Conservation (phyloP, 2,113 vertebrate species). For the cat (Felis catus) region DNA sequence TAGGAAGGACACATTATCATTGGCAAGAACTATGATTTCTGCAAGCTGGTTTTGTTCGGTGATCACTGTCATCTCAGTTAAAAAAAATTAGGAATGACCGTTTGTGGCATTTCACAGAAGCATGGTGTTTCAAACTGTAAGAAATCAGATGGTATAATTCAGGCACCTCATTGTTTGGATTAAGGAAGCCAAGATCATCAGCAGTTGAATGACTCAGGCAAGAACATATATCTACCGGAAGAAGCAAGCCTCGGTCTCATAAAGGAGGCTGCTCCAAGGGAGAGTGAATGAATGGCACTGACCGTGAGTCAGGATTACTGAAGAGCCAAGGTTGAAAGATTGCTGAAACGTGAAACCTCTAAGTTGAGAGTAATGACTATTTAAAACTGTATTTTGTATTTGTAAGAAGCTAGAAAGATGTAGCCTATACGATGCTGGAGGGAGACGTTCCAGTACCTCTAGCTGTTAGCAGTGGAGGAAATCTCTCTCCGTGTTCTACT, state of each 20-base stretch:
- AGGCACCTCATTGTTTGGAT: background rate
- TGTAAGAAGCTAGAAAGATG: background rate
- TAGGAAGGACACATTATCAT: background rate
- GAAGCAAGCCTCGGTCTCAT: background rate
- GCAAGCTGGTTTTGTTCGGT: background rate
- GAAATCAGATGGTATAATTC: background rate
- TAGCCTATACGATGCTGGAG: rapidly evolving
- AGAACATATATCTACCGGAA: background rate
- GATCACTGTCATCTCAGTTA: background rate
- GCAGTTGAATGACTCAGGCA: background rate
- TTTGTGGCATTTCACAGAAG: background rate
- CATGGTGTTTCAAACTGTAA: background rate
- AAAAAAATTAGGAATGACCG: background rate
- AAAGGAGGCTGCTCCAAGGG: background rate
- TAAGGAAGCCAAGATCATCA: background rate
- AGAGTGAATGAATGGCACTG: background rate
- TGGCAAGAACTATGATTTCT: background rate
- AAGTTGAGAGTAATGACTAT: background rate
- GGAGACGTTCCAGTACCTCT: too few relatives aligned
- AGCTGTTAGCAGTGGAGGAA: background rate
- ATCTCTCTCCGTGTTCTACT: background rate
- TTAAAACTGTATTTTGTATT: background rate
- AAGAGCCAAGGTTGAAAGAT: background rate
- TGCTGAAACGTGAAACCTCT: background rate
- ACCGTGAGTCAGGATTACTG: background rate